Evolutionary conservation across 2,797 vertebrate species (phyloP).

Genomic region (Enteromius trimaculatus): DNA sequence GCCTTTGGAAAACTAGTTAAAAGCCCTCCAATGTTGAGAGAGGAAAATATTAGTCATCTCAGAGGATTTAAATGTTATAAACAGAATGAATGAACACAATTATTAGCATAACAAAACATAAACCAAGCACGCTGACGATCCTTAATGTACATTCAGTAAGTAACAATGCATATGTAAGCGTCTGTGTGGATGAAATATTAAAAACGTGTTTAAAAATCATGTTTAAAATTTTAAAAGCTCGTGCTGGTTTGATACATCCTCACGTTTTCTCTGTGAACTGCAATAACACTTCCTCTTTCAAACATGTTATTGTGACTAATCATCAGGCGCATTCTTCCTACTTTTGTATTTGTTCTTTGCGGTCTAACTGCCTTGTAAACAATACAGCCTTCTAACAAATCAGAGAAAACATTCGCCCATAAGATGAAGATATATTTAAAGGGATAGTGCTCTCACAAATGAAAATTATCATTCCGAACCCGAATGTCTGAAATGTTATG

Average conservation of each 20-base stretch:
- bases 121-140: constrained; percentile 33
- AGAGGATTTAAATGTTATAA: constrained; percentile 54
- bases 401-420: neutral
- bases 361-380: neutral
- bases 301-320: constrained; percentile 27
- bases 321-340: constrained; percentile 9
- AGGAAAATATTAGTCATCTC: constrained; percentile 57
- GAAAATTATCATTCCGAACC: neutral
- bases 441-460: neutral
- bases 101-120: constrained; percentile 55
- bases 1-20: constrained; percentile 76
- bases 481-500: no score
- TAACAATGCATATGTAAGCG: constrained; percentile 30
- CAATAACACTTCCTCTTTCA: constrained; percentile 32
- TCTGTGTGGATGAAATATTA: constrained; percentile 43
- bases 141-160: constrained; percentile 46
- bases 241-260: neutral
- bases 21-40: constrained; percentile 68
- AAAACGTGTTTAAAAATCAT: constrained; percentile 32
- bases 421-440: neutral
- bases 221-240: constrained; percentile 22
- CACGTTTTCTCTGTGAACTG: neutral
- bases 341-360: constrained; percentile 5
- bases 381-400: neutral
- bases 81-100: constrained; percentile 56